Evolutionary conservation across 2,797 vertebrate genomes (phyloP).

Genomic region (Hippopotamyrus pictus): DNA sequence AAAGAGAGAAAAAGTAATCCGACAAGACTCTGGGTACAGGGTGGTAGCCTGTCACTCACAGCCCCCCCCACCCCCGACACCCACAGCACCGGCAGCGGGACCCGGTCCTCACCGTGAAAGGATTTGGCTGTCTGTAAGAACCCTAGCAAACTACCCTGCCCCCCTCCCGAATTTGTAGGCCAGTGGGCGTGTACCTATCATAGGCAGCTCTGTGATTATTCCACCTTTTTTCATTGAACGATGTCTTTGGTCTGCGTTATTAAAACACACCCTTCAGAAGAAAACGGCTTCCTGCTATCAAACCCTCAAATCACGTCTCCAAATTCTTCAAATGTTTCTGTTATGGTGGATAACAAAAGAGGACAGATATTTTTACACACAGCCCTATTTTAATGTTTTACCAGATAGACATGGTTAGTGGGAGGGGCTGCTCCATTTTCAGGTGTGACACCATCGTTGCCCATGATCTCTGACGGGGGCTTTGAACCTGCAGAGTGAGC

Average conservation of each 20-base stretch:
- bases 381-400: not conserved
- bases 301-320: not conserved
- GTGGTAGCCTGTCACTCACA: not conserved
- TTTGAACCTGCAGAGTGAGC: not conserved
- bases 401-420: not conserved
- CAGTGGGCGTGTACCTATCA: not conserved
- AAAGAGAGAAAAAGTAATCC: not conserved
- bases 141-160: not conserved
- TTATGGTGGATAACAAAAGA: not conserved
- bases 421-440: not conserved
- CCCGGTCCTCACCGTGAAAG: not conserved
- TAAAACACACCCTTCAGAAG: not conserved
- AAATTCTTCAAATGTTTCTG: not conserved
- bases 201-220: not conserved
- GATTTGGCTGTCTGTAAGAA: not conserved
- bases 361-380: not conserved
- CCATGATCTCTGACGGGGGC: not conserved
- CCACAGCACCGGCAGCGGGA: not conserved
- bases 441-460: not conserved
- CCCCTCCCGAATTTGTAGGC: not conserved
- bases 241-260: not conserved
- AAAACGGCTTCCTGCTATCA: not conserved
- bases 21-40: not conserved
- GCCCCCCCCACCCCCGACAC: not conserved
- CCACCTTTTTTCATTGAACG: not conserved